phyloP scores from a whole-genome alignment of 2,888 invertebrate genomes.

The Drosophila cyrtoloma region DNA sequence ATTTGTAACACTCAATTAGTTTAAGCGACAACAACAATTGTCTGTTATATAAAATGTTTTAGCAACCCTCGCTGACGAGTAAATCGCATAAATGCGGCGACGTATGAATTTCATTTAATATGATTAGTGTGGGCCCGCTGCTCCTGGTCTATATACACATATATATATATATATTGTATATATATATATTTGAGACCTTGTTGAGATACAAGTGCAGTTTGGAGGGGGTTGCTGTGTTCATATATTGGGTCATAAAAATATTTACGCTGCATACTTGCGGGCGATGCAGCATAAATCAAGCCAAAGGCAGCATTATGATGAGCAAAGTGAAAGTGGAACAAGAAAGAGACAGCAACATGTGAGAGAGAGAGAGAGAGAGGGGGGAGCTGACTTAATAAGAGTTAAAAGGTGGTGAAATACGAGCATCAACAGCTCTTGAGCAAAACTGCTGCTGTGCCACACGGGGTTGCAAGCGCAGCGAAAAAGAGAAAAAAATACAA shows the following conservation, averaged over 20 bases:
- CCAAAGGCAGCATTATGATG: constrained; percentile 64
- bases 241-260: constrained; percentile 73
- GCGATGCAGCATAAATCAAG: constrained; percentile 80
- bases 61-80: constrained; percentile 55
- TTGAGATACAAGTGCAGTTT: constrained; percentile 13
- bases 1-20: constrained; percentile 83
- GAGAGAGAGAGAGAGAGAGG: neutral
- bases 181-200: neutral
- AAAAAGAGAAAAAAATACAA: neutral
- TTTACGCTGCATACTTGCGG: constrained; percentile 80
- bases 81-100: constrained; percentile 77
- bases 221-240: constrained; percentile 33
- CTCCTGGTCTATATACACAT: constrained; percentile 10
- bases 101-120: constrained; percentile 80
- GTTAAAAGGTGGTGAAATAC: constrained; percentile 65
- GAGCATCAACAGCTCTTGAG: constrained; percentile 40
- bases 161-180: neutral
- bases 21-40: constrained; percentile 67
- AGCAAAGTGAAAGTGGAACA: constrained; percentile 12
- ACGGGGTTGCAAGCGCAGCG: constrained; percentile 39
- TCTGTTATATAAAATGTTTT: constrained; percentile 43
- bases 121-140: constrained; percentile 74
- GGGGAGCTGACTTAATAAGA: constrained; percentile 29
- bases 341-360: neutral
- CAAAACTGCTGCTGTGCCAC: constrained; percentile 13